phyloP scores from a whole-genome alignment of 2,888 invertebrate genomes.

The Drosophila fungiperda region DNA sequence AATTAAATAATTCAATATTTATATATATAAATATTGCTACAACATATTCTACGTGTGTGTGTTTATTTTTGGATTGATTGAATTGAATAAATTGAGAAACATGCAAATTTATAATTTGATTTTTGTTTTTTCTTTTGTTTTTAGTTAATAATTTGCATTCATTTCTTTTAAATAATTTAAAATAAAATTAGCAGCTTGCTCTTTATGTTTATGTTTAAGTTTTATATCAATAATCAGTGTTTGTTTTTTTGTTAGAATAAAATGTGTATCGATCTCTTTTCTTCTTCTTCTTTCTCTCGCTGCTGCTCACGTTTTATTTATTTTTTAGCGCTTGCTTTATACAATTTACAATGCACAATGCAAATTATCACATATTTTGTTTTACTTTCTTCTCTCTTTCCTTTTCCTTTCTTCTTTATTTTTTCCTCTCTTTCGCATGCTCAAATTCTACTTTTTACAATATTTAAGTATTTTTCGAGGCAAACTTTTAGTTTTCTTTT shows the following conservation, averaged over 20 bases:
- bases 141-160: slow-evolving; percentile 54
- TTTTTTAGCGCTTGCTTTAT: slow-evolving; percentile 54
- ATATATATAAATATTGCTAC: slow-evolving; percentile 51
- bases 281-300: slow-evolving; percentile 18
- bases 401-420: slow-evolving; percentile 13
- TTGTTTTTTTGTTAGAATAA: slow-evolving; percentile 37
- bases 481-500: slow-evolving; percentile 35
- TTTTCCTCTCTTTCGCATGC: slow-evolving; percentile 50
- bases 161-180: slow-evolving; percentile 58
- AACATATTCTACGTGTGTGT: slow-evolving; percentile 67
- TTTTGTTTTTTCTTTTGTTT: slow-evolving; percentile 20
- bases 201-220: slow-evolving; percentile 29
- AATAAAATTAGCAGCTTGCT: slow-evolving; percentile 67
- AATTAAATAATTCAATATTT: slow-evolving; percentile 44
- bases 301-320: slow-evolving; percentile 6
- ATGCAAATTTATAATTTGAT: slow-evolving; percentile 53
- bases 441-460: slow-evolving; percentile 73
- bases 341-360: slow-evolving; percentile 83
- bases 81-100: slow-evolving; percentile 50
- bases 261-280: slow-evolving; percentile 35
- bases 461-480: slow-evolving; percentile 73
- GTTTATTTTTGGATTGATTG: slow-evolving; percentile 39
- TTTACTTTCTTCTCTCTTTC: slow-evolving; percentile 43
- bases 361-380: slow-evolving; percentile 81
- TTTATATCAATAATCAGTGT: slow-evolving; percentile 39